Base-by-base conservation (phyloP, 1,140 invertebrate species). In the Diorhabda sublineata region DNA sequence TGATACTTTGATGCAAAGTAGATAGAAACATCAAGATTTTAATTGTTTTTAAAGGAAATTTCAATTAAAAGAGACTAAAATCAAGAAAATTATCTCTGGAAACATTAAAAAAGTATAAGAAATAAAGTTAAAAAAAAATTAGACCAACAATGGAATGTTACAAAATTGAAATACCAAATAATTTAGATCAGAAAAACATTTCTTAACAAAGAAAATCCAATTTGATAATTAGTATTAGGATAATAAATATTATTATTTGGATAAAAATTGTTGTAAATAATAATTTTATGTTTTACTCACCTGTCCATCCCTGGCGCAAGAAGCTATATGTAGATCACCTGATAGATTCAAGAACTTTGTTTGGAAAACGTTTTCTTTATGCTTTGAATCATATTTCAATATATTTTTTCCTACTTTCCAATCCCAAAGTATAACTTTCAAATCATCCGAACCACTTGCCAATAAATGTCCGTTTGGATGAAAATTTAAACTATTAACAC, bases 401-500 rank as follows among this genome's bases (percentile, higher is more conserved):
- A 88, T 74, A 3, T 84, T 82, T 73, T 87, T 89, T 68, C 89
- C 90, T 4, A 83, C 78, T 8, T 92, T 87, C 95, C 95, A 98
- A 79, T 98, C 91, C 96, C 96, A 98, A 41, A 98, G 81, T 44
- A 93, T 85, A 44, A 97, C 72, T 58, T 87, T 85, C 6, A 91
- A 86, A 84, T 98, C 96, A 85, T 98, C 95, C 1, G 95, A 97
- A 3, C 93, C 94, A 80, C 93, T 95, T 0, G 89, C 92, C 62
- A 97, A 80, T 59, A 91, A 82, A 59, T 88, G 88, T 75, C 88
- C 88, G 78, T 87, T 83, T 62, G 87, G 86, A 83, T 96, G 96
- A 81, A 98, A 98, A 83, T 94, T 91, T 56, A 98, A 85, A 59
- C 92, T 89, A 85, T 98, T 98, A 6, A 98, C 95, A 85, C 96